Base-by-base conservation (phyloP, 2,888 invertebrate species). In the Leptinotarsa tumamoca region DNA sequence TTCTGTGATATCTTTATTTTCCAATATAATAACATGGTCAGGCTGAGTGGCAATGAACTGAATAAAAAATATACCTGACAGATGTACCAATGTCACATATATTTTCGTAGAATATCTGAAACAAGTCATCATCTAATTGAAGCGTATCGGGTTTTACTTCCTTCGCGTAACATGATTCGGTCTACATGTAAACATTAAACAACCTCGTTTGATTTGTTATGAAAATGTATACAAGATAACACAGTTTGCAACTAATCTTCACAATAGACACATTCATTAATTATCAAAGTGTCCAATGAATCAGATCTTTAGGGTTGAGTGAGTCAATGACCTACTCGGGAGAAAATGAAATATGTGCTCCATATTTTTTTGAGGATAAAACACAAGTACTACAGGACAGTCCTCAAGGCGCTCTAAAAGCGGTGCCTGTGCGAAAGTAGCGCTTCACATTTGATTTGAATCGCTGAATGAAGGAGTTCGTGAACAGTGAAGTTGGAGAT, bases 161-260 rank as follows among this genome's bases (percentile, higher is more conserved):
- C 23, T 23, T 18, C 14, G 27, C n/a, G 33, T 63, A 63, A 63
- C 33, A 17, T 43, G 17, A 63, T 17, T 63, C 33, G 15, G 7
- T 63, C 4, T 17, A 33, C 15, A 33, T 43, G 63, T 63, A 63
- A 63, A 63, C 17, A 63, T 43, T 13, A 63, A 63, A 63, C 63
- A 63, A 63, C 17, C 58, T 13, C 27, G 10, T 27, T 18, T 43
- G 43, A 33, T 43, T 33, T 63, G 63, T 63, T 63, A 4, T 17
- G 27, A 33, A 33, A 18, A 0, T 58, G 10, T 63, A n/a, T 4
- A 17, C 63, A n/a, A 33, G 43, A 10, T 18, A 21, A 58, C 13
- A 10, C 3, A 43, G 43, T 33, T 63, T 63, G 27, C 7, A 63
- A 63, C 63, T n/a, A 15, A 15, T 61, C 15, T 2, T 15, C 14